Evolutionary conservation across 2,113 vertebrate genomes (phyloP).

Genomic region (Gavia stellata): DNA sequence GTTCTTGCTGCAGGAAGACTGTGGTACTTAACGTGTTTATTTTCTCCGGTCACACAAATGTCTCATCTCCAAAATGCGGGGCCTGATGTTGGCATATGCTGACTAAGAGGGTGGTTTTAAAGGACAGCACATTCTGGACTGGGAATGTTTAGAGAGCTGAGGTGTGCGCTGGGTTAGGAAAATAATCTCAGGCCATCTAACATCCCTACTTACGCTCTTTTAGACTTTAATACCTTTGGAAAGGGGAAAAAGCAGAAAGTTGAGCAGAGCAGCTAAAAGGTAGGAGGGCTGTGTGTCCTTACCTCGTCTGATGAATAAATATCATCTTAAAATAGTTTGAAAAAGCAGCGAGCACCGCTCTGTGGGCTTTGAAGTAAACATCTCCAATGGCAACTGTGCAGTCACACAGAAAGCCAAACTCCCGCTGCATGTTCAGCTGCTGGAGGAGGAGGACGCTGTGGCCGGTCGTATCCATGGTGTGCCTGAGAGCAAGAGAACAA

Average conservation of each 20-base stretch:
- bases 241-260: not conserved
- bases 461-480: conserved; percentile 83
- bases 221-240: not conserved
- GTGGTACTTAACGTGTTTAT: not conserved
- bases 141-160: not conserved
- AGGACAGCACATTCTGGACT: not conserved
- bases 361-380: conserved; percentile 97
- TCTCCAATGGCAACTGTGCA: conserved; percentile 97
- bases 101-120: not conserved
- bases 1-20: not conserved
- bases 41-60: not conserved
- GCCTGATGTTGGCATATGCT: not conserved
- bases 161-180: not conserved
- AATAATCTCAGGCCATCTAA: not conserved
- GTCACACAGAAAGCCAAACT: conserved; percentile 97
- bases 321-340: conserved; percentile 99
- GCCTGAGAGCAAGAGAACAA: conserved; percentile 40
- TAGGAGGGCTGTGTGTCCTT: not conserved
- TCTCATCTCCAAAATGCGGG: not conserved
- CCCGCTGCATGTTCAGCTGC: conserved; percentile 95
- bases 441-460: conserved; percentile 95
- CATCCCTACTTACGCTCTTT: not conserved
- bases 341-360: conserved; percentile 94
- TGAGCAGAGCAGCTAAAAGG: not conserved
- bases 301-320: conserved; percentile 99